Base-by-base conservation (phyloP, 2,888 invertebrate species). In the Bugula neritina region DNA sequence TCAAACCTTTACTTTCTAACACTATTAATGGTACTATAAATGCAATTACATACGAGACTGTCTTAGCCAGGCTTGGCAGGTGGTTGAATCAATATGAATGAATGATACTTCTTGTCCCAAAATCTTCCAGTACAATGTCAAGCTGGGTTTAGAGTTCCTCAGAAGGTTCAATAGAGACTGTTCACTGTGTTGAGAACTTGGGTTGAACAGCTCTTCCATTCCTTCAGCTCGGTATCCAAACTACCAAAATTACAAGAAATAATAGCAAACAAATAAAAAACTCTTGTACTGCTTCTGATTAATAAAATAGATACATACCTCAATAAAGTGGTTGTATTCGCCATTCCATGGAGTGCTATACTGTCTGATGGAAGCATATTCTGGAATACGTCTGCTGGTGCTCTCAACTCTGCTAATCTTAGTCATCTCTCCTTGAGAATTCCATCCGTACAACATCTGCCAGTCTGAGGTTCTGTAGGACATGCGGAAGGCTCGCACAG, bases 181-280 rank as follows among this genome's bases (percentile, higher is more conserved):
- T 10, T 13, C 21, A 13, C 10, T 13, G 52, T 52, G 52, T 13
- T 13, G 23, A 57, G 57, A 57, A n/a, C n/a, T n/a, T 57, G 57
- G 57, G 17, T n/a, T 57, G 23, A 17, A n/a, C 57, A 23, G 13
- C 3, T 5, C 5, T 5, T 57, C 57, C 57, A 57, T 57, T 13
- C 57, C 57, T 25, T 57, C 57, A 57, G 23, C 23, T 5, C 17
- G 13, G 25, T 57, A 57, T 57, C 57, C 57, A 57, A 57, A n/a
- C 57, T 57, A 57, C 57, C 13, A 52, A 52, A 57, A 17, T 5
- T 5, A 25, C 5, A 5, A 57, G 23, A n/a, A n/a, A 57, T 5
- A n/a, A n/a, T n/a, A n/a, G n/a, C n/a, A n/a, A n/a, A n/a, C n/a
- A n/a, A n/a, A n/a, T n/a, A n/a, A n/a, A n/a, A n/a, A n/a, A n/a